Evolutionary conservation across 2,888 invertebrate genomes (phyloP).

Genomic region (Nemotelus pantherinus): DNA sequence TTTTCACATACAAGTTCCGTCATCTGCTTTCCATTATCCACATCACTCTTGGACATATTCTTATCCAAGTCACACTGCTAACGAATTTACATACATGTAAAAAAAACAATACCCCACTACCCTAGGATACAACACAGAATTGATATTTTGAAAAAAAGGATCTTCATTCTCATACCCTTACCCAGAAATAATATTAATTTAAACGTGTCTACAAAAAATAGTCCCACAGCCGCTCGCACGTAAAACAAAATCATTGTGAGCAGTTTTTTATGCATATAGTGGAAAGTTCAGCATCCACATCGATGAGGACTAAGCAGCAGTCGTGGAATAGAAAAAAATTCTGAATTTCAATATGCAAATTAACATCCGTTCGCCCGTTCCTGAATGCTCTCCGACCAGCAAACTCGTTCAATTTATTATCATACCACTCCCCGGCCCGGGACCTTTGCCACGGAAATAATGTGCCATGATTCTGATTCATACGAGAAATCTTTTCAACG

Average conservation of each 20-base stretch:
- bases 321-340: constrained; percentile 36
- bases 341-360: constrained; percentile 48
- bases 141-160: constrained; percentile 41
- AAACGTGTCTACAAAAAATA: constrained; percentile 36
- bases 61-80: constrained; percentile 42
- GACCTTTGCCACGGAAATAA: neutral
- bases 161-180: constrained; percentile 28
- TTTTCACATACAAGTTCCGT: constrained; percentile 30
- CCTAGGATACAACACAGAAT: constrained; percentile 39
- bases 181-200: constrained; percentile 49
- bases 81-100: constrained; percentile 49
- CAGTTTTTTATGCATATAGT: constrained; percentile 29
- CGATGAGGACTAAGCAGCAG: constrained; percentile 6
- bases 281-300: constrained; percentile 4
- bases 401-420: constrained; percentile 36
- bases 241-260: constrained; percentile 49
- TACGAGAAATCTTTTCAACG: constrained; percentile 32
- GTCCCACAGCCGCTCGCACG: constrained; percentile 36
- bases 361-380: constrained; percentile 48
- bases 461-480: constrained; percentile 28
- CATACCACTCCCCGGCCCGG: constrained; percentile 1
- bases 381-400: neutral
- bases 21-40: constrained; percentile 41
- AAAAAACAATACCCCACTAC: constrained; percentile 48
- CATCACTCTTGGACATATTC: constrained; percentile 10